These are phyloP conservation scores for Ambastaia sidthimunki DNA, from an alignment of 2,797 vertebrate genomes.

Conservation along the genomic window DNA sequence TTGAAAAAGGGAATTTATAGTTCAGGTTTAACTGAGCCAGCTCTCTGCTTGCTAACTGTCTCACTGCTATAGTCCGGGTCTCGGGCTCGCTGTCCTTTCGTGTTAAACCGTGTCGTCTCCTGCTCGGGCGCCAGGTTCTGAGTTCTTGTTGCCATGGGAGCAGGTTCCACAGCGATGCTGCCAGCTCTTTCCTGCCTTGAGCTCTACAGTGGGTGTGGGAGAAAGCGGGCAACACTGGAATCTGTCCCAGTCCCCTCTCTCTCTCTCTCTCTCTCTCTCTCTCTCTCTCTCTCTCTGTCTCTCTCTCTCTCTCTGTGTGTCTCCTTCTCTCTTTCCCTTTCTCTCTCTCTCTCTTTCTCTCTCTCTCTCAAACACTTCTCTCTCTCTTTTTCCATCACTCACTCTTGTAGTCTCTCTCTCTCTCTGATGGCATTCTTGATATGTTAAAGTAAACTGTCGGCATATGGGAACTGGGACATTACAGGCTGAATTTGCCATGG, in stretches of 20 bases:
- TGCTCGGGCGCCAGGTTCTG: constrained; percentile 10
- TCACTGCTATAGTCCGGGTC: neutral
- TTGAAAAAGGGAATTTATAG: constrained; percentile 8
- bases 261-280: neutral
- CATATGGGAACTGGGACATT: constrained; percentile 7
- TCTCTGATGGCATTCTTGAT: constrained; percentile 45
- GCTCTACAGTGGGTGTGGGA: constrained; percentile 39
- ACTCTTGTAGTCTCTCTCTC: neutral
- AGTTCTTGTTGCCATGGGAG: constrained; percentile 52
- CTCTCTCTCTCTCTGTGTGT: neutral
- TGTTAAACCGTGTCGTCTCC: constrained; percentile 37
- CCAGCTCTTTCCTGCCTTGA: constrained; percentile 31
- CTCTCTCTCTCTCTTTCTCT: neutral
- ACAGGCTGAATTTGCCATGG: constrained; percentile 4
- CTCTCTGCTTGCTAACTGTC: neutral
- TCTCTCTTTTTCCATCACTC: no score
- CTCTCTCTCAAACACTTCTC: neutral
- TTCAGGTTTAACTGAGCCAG: neutral
- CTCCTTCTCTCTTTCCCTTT: neutral
- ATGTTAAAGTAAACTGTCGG: neutral
- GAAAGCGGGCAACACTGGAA: constrained; percentile 29
- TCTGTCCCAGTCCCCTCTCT: neutral
- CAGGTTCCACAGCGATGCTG: constrained; percentile 39
- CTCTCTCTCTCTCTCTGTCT: neutral
- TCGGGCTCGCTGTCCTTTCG: constrained; percentile 27